Conservation (phyloP, 2,797 vertebrate species). For the Ambastaia sidthimunki region DNA sequence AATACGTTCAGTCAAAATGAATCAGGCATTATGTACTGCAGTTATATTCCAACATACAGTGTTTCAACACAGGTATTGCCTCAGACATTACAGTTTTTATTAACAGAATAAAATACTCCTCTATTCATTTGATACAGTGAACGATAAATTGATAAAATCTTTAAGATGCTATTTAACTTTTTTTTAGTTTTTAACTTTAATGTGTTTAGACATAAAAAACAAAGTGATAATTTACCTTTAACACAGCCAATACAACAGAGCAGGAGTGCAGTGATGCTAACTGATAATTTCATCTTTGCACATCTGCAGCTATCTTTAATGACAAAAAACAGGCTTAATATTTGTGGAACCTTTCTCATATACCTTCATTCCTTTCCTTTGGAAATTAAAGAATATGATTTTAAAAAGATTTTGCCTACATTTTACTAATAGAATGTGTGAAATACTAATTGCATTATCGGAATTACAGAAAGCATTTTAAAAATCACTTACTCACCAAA, state of each 20-base stretch:
- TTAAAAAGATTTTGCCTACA: neutral
- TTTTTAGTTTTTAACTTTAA: too few species aligned
- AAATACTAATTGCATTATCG: neutral
- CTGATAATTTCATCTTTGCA: neutral
- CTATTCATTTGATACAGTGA: neutral
- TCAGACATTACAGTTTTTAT: neutral
- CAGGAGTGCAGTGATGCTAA: neutral
- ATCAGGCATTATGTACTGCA: too few species aligned
- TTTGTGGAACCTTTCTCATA: neutral
- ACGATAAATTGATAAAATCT: neutral
- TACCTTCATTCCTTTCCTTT: neutral
- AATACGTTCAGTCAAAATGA: neutral
- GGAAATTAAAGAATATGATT: neutral
- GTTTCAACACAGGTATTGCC: too few species aligned
- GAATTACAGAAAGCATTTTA: neutral
- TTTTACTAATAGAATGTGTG: neutral
- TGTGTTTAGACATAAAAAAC: neutral
- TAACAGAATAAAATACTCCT: neutral
- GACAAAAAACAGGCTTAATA: neutral
- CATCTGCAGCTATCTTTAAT: neutral
- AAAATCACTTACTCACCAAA: conserved; percentile 36
- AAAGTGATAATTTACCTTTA: conserved; percentile 26
- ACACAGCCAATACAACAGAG: neutral
- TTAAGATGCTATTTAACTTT: neutral
- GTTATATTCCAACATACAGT: neutral